Evolutionary conservation across 2,797 vertebrate genomes (phyloP).

Genomic region (Calcarius lapponicus): DNA sequence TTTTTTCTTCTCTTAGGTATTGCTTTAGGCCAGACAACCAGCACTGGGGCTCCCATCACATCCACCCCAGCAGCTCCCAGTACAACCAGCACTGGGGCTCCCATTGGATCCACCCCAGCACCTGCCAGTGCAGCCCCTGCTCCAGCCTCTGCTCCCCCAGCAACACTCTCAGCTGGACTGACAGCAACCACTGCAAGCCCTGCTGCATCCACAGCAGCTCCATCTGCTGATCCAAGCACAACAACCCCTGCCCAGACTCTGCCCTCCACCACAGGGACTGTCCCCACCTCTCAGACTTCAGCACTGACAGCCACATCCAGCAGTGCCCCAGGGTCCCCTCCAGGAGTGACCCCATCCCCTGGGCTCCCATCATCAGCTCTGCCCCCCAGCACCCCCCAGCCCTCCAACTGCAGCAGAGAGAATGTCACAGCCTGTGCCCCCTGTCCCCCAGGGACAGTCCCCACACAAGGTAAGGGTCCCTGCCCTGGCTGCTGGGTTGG

Average conservation of each 20-base stretch:
- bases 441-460: conserved; percentile 81
- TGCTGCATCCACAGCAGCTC: rapidly evolving
- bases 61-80: not conserved
- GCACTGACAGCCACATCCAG: rapidly evolving
- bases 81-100: not conserved
- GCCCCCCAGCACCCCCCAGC: not conserved
- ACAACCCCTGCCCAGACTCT: not conserved
- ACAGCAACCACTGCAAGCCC: not conserved
- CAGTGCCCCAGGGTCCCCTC: rapidly evolving
- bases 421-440: conserved; percentile 80
- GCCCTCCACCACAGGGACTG: rapidly evolving
- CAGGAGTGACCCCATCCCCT: not conserved
- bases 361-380: not conserved
- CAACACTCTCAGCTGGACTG: not conserved
- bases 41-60: rapidly evolving
- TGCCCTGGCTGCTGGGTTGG: rapidly evolving
- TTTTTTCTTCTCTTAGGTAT: conserved; percentile 17
- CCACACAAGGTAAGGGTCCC: conserved; percentile 75
- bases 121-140: not conserved
- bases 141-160: rapidly evolving
- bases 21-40: conserved; percentile 35
- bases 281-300: not conserved
- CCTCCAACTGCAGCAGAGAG: conserved; percentile 75
- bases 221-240: not conserved
- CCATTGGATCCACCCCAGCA: not conserved